Base-by-base conservation (phyloP, 2,888 invertebrate species). In the Pristionchus maxplancki region DNA sequence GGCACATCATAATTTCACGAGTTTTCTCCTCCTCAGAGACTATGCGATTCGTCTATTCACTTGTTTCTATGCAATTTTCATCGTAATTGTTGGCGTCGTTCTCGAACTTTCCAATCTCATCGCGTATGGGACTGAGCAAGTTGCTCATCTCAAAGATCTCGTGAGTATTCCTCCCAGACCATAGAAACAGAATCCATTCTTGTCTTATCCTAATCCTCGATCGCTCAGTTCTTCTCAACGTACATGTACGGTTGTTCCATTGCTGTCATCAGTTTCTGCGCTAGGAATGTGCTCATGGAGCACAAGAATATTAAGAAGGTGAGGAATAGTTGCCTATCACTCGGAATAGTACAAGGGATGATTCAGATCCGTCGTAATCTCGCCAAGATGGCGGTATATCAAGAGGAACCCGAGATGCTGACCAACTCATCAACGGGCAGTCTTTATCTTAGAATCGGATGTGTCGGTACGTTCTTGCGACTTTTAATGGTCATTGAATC, bases 351-450 rank as follows among this genome's bases (percentile, higher is more conserved):
- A 64, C 62, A 85, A 64, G 44, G 15, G 40, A 64, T 85, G 48
- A 50, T 48, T 71, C 86, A 87, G 86, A 58, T 87, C 44, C 67
- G 86, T 20, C 86, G 86, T 37, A 87, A 87, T 71, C 50, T 87
- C 40, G 78, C 74, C 28, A 74, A 78, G 37, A 24, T 74, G 62
- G 74, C 53, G 34, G 28, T 58, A n/a, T 40, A 62, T 44, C 44
- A 88, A 62, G 82, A 58, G 48, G 88, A 82, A 44, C 88, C 88
- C 53, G 88, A 90, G 86, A 89, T 90, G 37, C 90, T 92, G 1
- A 89, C 92, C 34, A 92, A 92, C 88, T 89, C 90, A 37, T 92
- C 91, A 20, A 92, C 92, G n/a, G 92, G 92, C 31, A 92, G 92
- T 87, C 88, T 92, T 82, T 92, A 92, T 88, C 88, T 92, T 11